Conservation (phyloP, 1,140 invertebrate species). For the Pygmarrhopalites habei region DNA sequence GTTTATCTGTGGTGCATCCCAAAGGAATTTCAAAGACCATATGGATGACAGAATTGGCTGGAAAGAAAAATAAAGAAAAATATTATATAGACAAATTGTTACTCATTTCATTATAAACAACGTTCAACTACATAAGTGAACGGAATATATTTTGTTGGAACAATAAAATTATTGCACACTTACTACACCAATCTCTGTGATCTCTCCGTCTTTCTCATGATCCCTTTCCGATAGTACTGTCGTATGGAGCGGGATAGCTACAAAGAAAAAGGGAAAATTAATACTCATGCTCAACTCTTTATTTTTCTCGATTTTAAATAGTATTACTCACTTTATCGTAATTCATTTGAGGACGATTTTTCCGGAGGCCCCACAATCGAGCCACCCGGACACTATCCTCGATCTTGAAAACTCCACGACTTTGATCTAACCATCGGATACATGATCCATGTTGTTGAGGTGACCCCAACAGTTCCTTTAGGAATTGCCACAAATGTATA, state of each 20-base stretch:
- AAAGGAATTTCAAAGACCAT: conserved; percentile 57
- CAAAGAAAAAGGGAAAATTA: no score
- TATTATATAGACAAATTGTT: no score
- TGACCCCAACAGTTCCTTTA: conserved; percentile 87
- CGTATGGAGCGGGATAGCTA: conserved; percentile 92
- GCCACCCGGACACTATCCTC: conserved; percentile 96
- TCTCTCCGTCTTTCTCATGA: conserved; percentile 98
- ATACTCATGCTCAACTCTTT: no score
- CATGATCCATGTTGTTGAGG: conserved; percentile 80
- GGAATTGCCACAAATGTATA: conserved; percentile 99
- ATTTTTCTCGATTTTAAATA: no score
- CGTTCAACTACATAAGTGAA: no score
- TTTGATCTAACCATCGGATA: conserved; percentile 92
- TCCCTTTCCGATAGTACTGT: conserved; percentile 99
- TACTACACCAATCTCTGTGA: conserved; percentile 97
- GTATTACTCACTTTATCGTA: no score
- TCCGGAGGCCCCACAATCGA: conserved; percentile 89
- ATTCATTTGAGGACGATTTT: conserved; percentile 98
- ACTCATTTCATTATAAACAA: no score
- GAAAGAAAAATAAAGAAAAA: no score
- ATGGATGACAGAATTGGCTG: conserved; percentile 96
- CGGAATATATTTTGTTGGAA: no score
- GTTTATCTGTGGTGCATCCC: conserved; percentile 32
- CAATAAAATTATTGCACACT: no score
- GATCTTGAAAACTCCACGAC: conserved; percentile 96